Evolutionary conservation across 2,113 vertebrate genomes (phyloP).

Genomic region (Catharus fuscescens): DNA sequence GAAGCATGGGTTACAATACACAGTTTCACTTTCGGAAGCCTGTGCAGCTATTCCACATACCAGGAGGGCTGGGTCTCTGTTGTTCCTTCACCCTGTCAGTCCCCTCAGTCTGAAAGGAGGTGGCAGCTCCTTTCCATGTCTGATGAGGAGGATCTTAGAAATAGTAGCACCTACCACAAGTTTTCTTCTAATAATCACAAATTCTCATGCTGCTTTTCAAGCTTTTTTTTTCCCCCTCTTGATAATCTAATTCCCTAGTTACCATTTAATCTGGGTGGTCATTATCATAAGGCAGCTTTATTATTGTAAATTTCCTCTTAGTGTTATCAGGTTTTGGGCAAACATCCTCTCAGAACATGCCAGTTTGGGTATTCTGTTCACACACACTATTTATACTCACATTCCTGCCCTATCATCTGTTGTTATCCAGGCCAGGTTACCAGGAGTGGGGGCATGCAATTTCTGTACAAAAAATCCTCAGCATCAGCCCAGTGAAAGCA

Average conservation of each 20-base stretch:
- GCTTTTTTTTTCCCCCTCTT: not conserved
- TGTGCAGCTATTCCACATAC: not conserved
- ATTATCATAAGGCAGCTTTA: not conserved
- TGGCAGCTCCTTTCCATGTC: fast-evolving
- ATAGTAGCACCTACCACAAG: not conserved
- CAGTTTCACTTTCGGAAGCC: not conserved
- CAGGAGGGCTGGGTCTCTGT: fast-evolving
- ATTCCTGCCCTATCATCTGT: not conserved
- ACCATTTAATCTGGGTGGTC: not conserved
- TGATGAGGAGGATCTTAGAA: not conserved
- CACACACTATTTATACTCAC: not conserved
- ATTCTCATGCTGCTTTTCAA: not conserved
- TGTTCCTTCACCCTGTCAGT: not conserved
- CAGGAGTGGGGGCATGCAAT: not conserved
- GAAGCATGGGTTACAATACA: not conserved
- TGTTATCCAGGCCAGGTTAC: not conserved
- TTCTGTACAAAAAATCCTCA: not conserved
- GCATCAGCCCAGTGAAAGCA: not conserved
- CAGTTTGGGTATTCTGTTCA: not conserved
- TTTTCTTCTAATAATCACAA: not conserved
- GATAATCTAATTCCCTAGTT: not conserved
- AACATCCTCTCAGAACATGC: not conserved
- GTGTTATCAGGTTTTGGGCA: not conserved
- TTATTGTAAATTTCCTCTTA: not conserved
- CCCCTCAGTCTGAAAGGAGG: not conserved